phyloP scores from a whole-genome alignment of 2,888 invertebrate species.

The Euzetes globulus region DNA sequence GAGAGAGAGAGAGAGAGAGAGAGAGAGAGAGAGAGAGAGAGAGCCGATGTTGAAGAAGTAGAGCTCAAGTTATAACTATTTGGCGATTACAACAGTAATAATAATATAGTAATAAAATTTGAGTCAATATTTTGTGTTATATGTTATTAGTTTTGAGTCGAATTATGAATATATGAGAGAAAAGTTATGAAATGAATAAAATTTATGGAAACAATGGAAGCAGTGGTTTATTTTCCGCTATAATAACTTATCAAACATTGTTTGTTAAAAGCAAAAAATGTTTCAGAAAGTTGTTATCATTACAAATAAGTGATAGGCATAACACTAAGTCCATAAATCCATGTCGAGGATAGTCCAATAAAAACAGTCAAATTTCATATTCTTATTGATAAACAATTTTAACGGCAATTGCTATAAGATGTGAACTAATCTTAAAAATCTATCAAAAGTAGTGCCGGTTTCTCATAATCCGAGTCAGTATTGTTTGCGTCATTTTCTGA shows the following conservation, averaged over 20 bases:
- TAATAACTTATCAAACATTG: conserved; percentile 19
- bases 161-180: background rate
- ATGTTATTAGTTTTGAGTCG: background rate
- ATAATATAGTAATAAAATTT: conserved; percentile 19
- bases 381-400: conserved; percentile 15
- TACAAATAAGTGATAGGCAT: background rate
- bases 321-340: conserved; percentile 21
- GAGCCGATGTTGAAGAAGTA: background rate
- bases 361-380: conserved; percentile 17
- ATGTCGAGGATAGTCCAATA: conserved; percentile 10
- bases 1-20: too few species aligned
- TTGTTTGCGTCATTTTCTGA: conserved; percentile 8
- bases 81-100: background rate
- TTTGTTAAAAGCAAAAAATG: conserved; percentile 6
- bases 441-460: conserved; percentile 14
- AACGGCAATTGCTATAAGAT: background rate
- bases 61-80: background rate
- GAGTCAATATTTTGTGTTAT: background rate
- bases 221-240: conserved; percentile 16
- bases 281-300: conserved; percentile 3
- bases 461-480: background rate
- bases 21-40: background rate
- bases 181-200: background rate
- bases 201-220: conserved; percentile 7
- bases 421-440: background rate